phyloP scores from a whole-genome alignment of 92 coral and sea anemone genomes.

The Heliopora coerulea region DNA sequence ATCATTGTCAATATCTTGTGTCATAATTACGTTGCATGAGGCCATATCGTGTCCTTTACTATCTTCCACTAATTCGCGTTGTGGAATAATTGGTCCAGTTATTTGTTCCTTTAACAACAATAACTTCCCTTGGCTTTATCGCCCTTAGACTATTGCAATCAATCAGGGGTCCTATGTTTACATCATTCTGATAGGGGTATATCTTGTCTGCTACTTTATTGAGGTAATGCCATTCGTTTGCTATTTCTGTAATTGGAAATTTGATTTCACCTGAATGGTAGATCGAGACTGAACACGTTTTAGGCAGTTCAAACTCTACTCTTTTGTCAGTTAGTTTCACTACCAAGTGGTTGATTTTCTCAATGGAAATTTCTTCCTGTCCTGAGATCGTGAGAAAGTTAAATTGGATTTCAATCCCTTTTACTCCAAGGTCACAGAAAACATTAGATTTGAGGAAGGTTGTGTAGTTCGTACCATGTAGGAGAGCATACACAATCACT shows the following conservation, averaged over 20 bases:
- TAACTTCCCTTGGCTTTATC: constrained; percentile 34
- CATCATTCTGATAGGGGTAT: constrained; percentile 3
- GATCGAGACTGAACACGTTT: constrained; percentile 21
- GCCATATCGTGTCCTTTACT: no score
- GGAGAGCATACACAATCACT: constrained; percentile 30
- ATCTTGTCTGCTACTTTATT: constrained; percentile 21
- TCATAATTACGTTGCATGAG: no score
- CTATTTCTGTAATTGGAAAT: constrained; percentile 44
- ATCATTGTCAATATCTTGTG: no score
- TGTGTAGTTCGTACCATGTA: neutral
- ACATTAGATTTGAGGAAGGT: neutral
- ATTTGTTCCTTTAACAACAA: no score
- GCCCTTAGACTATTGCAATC: constrained; percentile 46
- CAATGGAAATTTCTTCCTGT: neutral
- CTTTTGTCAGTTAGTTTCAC: constrained; percentile 7
- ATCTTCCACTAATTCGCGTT: no score
- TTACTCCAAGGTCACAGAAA: constrained; percentile 20
- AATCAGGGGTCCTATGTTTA: constrained; percentile 28
- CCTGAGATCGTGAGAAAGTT: constrained; percentile 24
- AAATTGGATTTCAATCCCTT: constrained; percentile 24
- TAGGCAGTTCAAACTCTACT: constrained; percentile 4
- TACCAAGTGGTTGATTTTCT: constrained; percentile 23
- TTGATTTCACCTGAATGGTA: constrained; percentile 42
- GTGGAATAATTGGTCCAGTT: no score
- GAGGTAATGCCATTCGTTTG: constrained; percentile 48